Evolutionary conservation across 1,140 invertebrate genomes (phyloP), one percentile per base, ranked within the genome.

Genomic region (Sarcophaga bullata): DNA sequence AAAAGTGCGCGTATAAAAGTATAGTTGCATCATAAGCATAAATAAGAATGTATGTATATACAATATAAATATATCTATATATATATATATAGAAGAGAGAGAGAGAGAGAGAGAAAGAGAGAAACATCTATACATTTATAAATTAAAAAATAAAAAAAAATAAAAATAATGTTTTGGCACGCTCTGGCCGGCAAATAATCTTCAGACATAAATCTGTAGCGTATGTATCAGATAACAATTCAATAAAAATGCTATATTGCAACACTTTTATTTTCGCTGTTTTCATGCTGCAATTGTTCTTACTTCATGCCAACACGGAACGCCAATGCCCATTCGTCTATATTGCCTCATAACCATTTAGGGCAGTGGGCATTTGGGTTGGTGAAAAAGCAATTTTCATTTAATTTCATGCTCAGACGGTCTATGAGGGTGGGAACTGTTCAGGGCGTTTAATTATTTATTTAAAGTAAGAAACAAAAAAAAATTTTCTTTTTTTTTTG

Each of bases 201-300:
- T 19, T 78, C 8, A n/a, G n/a, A 3, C 75, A 78, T 78, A 78
- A 78, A 78, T 78, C 49, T 78, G 17, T 9, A 78, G 19, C n/a
- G 48, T 25, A 19, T 25, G 62, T 50, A 78, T 78, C 75, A 11
- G 75, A 78, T 78, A 78, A 78, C 48, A 78, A 78, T 78, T 78
- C 75, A 78, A 78, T 78, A 78, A 78, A 78, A 78, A 52, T 78
- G 6, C 75, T 78, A 11, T 58, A 15, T 58, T 68, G 19, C 7
- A 19, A 25, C n/a, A 68, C n/a, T 68, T 19, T 68, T 13, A n/a
- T 68, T 19, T 68, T 19, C 19, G 62, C 19, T 25, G 62, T n/a
- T 4, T 10, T 68, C 62, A 37, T 52, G n/a, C n/a, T 19, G 62
- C 19, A 13, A 58, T 58, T 58, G 54, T 68, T 68, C 19, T 68